Evolutionary conservation across 2,797 vertebrate genomes (phyloP).

Genomic region (Bucorvus abyssinicus): DNA sequence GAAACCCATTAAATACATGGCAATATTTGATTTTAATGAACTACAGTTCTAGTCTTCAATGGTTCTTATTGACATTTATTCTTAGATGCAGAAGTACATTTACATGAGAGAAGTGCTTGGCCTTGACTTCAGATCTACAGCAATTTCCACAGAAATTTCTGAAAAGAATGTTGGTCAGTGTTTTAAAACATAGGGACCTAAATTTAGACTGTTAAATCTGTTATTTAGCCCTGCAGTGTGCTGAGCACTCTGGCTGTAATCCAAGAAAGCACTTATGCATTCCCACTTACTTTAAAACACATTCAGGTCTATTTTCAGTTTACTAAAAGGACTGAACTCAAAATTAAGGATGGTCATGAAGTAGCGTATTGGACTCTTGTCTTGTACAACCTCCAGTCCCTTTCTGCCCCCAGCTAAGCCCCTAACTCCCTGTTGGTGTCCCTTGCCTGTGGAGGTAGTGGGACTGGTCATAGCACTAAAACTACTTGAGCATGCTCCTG

Average conservation of each 20-base stretch:
- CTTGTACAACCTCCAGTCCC: background rate
- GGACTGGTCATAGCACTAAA: background rate
- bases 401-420: background rate
- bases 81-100: background rate
- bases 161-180: constrained; percentile 11
- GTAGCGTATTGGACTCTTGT: background rate
- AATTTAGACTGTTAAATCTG: constrained; percentile 56
- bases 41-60: background rate
- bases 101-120: background rate
- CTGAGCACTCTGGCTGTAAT: constrained; percentile 11
- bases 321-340: background rate
- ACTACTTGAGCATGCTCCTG: background rate
- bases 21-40: background rate
- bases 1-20: background rate
- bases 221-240: constrained; percentile 11
- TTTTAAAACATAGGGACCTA: constrained; percentile 44
- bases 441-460: background rate
- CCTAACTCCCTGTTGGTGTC: background rate
- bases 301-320: constrained; percentile 36
- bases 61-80: background rate
- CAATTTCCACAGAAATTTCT: constrained; percentile 43
- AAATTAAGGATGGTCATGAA: background rate
- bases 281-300: constrained; percentile 50
- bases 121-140: constrained; percentile 11
- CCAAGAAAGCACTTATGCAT: constrained; percentile 45